Percentiles rank a stretch among this genome's conserved stretches.
Evolutionary conservation across 2,797 vertebrate genomes (phyloP).

Genomic region (Fistularia tabacaria): DNA sequence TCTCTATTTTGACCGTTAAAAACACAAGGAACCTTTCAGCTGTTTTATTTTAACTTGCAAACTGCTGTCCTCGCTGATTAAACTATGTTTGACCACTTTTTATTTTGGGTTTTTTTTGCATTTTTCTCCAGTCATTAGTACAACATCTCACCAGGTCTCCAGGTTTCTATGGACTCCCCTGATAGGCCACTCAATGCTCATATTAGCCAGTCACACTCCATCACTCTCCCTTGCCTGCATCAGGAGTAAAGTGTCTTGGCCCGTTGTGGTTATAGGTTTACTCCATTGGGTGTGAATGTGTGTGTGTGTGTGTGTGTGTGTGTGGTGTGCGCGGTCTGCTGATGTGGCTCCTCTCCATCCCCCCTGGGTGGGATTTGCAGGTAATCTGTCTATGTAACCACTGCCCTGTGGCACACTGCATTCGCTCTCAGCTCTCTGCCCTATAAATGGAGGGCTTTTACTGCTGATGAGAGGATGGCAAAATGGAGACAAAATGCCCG

Average conservation of each 20-base stretch:
- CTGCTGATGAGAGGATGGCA: constrained; percentile 53
- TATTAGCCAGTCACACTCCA: constrained; percentile 32
- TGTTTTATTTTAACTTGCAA: no score
- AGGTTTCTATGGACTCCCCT: constrained; percentile 10
- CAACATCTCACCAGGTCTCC: constrained; percentile 13
- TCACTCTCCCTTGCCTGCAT: constrained; percentile 25
- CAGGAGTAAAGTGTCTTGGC: constrained; percentile 24
- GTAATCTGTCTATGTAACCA: constrained; percentile 60
- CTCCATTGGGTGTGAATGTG: constrained; percentile 7
- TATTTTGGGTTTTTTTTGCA: no score
- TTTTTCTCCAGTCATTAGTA: not conserved
- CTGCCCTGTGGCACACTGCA: constrained; percentile 41
- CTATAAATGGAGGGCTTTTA: constrained; percentile 52
- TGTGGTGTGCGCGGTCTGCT: constrained; percentile 19
- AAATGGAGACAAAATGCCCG: constrained; percentile 36
- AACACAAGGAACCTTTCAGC: no score
- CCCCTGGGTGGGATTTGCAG: constrained; percentile 53
- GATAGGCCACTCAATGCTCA: constrained; percentile 1
- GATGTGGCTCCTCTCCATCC: constrained; percentile 34
- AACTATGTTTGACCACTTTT: no score
- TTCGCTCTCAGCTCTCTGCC: constrained; percentile 40
- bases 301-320: not conserved
- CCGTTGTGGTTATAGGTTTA: constrained; percentile 24
- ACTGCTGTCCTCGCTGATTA: no score
- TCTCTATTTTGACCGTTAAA: no score